Percentiles rank a stretch among this genome's conserved stretches.
These are phyloP conservation scores for Actenoides lindsayi DNA, from an alignment of 2,113 vertebrate genomes.

Conservation along the genomic window DNA sequence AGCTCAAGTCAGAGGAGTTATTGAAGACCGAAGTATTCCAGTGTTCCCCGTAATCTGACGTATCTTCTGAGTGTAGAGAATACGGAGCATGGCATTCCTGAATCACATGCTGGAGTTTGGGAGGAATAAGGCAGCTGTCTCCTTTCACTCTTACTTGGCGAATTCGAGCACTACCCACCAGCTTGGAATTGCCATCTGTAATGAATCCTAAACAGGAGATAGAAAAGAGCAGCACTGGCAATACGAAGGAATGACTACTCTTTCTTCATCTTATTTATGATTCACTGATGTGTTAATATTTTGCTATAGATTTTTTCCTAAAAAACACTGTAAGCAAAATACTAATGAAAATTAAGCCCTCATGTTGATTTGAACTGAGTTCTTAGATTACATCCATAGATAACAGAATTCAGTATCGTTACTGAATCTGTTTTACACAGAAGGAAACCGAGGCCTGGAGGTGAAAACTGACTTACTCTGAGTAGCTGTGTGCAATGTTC, in stretches of 20 bases:
- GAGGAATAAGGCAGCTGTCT: constrained; percentile 77
- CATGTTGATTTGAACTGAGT: not conserved
- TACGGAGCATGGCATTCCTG: constrained; percentile 81
- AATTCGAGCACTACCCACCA: constrained; percentile 88
- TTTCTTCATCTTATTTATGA: not conserved
- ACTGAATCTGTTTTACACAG: not conserved
- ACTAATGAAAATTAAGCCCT: not conserved
- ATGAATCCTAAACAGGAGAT: constrained; percentile 84
- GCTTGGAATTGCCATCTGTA: constrained; percentile 93
- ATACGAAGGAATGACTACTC: not conserved
- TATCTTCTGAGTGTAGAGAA: constrained; percentile 87
- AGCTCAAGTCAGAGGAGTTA: constrained; percentile 50
- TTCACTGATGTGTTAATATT: not conserved
- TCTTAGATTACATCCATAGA: not conserved
- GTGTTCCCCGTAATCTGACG: constrained; percentile 78
- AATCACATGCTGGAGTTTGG: constrained; percentile 64
- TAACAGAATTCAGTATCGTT: not conserved
- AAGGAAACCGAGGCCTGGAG: not conserved
- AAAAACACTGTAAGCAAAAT: not conserved
- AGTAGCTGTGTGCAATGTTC: not conserved
- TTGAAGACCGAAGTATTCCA: constrained; percentile 78
- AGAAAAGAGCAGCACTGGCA: constrained; percentile 1
- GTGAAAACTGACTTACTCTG: not conserved
- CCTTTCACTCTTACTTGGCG: constrained; percentile 89
- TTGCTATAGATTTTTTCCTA: not conserved